These are phyloP conservation scores for Pseudococcus viburni DNA, from an alignment of 2,888 invertebrate species.

Conservation along the genomic window DNA sequence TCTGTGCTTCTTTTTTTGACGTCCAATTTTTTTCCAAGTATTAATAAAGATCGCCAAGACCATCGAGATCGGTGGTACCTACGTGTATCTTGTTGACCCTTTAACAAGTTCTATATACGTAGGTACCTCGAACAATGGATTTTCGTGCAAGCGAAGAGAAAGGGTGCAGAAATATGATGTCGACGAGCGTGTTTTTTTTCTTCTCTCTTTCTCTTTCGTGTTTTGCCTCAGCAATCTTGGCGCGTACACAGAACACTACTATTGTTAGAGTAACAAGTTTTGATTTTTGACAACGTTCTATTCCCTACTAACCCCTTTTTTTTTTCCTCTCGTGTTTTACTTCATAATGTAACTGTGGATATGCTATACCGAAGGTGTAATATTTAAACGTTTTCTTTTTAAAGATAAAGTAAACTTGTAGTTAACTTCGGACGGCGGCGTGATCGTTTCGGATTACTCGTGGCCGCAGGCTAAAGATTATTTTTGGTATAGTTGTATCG, in stretches of 20 bases:
- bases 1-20: neutral
- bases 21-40: constrained; percentile 15
- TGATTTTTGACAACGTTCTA: constrained; percentile 25
- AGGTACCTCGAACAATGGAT: neutral
- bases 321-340: neutral
- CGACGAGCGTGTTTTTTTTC: neutral
- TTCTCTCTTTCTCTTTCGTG: neutral
- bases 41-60: neutral
- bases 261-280: neutral
- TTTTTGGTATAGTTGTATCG: neutral
- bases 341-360: too few species aligned
- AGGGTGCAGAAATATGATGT: constrained; percentile 25
- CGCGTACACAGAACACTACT: neutral
- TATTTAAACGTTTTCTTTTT: constrained; percentile 13
- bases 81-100: neutral
- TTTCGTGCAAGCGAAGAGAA: neutral
- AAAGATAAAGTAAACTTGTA: constrained; percentile 15
- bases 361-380: neutral
- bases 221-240: too few species aligned
- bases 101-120: neutral
- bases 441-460: constrained; percentile 38
- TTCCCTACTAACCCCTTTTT: constrained; percentile 15
- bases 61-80: neutral
- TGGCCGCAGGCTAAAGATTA: constrained; percentile 44
- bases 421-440: neutral